Evolutionary conservation across 30 jellyfish, hydroid and myxozoan species (phyloP), one percentile per base, ranked within the genome.

Genomic region (Cassiopea xamachana): DNA sequence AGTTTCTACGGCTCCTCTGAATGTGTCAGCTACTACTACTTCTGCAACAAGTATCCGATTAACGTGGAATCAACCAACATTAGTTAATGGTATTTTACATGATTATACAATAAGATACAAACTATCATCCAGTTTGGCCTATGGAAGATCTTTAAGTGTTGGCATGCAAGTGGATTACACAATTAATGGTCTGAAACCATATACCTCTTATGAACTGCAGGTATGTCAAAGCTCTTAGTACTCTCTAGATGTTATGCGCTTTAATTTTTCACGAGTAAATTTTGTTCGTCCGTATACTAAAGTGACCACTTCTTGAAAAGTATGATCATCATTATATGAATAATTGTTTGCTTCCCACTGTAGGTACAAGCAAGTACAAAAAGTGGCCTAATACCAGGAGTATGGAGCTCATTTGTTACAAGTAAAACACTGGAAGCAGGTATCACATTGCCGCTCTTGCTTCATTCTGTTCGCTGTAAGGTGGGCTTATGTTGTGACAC

Each of bases 11-110:
- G 39, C 39, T 27, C 39, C 39, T 27, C 39, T 27, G 39, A 27
- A 27, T 27, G 39, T 27, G 39, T 27, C 39, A 27, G 39, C 39
- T 27, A 27, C 39, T 27, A 0, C 39, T 27, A 27, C 0, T 27
- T 27, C 39, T 0, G 39, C 39, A 27, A 27, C 39, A 27, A 27
- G 39, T 27, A 27, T 27, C 39, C 39, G 39, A 27, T 27, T 27
- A 27, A 27, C 39, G 39, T 27, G 39, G 39, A 27, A 27, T 27
- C 39, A 27, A 27, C 39, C 39, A 68, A 47, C 85, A 9, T 76
- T 81, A 1, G 9, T 80, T 43, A 92, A 92, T 80, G 98, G 98
- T 18, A 82, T 86, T 80, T 79, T 92, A 60, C 92, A 87, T 75
- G 81, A 48, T 59, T 92, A 92, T 79, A 67, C 49, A 58, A 82